A percentile compares a stretch with the other conserved stretches of the same genome.
Conservation (phyloP, 1,140 invertebrate species). For the Drosophila sp. region DNA sequence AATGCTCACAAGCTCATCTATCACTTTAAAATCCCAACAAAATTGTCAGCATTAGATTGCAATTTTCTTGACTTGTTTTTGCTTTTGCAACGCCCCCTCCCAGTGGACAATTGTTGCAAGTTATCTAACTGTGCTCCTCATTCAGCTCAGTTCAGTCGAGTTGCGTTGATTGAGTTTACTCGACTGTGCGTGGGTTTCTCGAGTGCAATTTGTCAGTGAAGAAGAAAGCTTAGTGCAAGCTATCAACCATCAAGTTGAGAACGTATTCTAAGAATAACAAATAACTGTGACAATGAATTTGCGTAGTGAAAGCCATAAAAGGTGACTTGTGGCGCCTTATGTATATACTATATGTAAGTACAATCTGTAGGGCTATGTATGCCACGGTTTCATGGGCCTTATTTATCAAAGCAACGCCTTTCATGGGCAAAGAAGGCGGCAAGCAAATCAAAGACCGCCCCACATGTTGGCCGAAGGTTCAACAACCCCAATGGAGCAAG, state of each 20-base stretch:
- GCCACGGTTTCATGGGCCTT: conserved; percentile 31
- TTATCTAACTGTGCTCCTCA: conserved; percentile 18
- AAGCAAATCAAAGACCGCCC: conserved; percentile 44
- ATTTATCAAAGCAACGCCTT: conserved; percentile 61
- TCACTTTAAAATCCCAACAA: conserved; percentile 21
- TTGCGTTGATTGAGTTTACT: conserved; percentile 21
- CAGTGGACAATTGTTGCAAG: conserved; percentile 27
- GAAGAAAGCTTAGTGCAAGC: conserved; percentile 14
- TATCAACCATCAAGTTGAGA: conserved; percentile 26
- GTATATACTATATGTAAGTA: neutral
- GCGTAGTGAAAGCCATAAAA: conserved; percentile 60
- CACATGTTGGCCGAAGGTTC: conserved; percentile 46
- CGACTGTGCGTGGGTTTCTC: conserved; percentile 25
- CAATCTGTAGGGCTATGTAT: conserved; percentile 1
- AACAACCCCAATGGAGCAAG: conserved; percentile 25
- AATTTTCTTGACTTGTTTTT: conserved; percentile 24
- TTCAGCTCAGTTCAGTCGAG: neutral
- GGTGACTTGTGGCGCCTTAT: conserved; percentile 15
- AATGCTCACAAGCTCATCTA: neutral
- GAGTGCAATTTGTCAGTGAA: conserved; percentile 42
- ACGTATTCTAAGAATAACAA: conserved; percentile 2
- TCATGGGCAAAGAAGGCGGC: conserved; percentile 44
- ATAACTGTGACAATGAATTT: conserved; percentile 51
- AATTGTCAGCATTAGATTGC: conserved; percentile 32
- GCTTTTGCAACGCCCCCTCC: conserved; percentile 25